Evolutionary conservation across 2,888 invertebrate genomes (phyloP).

Genomic region (Xestia xanthographa): DNA sequence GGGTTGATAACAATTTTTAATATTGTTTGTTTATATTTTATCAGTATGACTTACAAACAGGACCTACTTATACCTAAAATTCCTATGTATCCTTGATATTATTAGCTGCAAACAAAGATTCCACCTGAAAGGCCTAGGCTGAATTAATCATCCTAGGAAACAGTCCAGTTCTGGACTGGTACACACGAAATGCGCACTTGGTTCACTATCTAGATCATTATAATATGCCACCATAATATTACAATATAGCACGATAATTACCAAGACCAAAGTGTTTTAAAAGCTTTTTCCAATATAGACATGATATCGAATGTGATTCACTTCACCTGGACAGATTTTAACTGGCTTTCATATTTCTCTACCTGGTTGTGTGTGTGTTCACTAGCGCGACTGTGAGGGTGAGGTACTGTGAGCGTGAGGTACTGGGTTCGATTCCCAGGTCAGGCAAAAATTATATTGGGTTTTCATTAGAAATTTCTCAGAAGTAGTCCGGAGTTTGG

Average conservation of each 20-base stretch:
- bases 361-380: neutral
- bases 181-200: neutral
- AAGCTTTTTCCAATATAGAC: neutral
- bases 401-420: neutral
- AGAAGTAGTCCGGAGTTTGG: neutral
- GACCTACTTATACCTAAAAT: neutral
- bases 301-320: neutral
- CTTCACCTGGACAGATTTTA: neutral
- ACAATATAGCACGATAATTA: neutral
- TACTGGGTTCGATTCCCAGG: neutral
- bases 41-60: constrained; percentile 3
- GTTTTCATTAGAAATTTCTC: too few species aligned
- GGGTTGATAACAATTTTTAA: constrained; percentile 30
- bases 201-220: neutral
- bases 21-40: constrained; percentile 34
- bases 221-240: neutral
- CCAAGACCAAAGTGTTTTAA: neutral
- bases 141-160: neutral
- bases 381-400: neutral
- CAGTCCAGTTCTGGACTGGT: neutral
- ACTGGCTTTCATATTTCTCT: neutral
- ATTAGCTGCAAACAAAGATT: neutral
- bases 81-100: neutral
- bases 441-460: neutral
- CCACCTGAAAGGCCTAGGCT: too few species aligned